Evolutionary conservation across 2,113 vertebrate species (phyloP).

Genomic region (Drymodes brunneopygia): DNA sequence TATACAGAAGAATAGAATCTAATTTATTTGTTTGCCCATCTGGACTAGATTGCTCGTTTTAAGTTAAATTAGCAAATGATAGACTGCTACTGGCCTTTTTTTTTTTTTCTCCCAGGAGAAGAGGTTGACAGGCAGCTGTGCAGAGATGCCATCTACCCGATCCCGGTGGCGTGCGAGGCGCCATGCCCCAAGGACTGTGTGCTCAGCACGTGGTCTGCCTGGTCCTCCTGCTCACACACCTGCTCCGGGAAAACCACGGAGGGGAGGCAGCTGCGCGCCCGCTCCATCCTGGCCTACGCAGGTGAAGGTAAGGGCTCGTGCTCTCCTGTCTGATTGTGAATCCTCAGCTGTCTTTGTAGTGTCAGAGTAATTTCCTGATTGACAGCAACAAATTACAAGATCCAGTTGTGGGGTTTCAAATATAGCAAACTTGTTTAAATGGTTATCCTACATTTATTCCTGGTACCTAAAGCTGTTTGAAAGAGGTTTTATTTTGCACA

Average conservation of each 20-base stretch:
- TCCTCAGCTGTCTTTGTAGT: background rate
- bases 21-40: conserved; percentile 58
- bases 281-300: conserved; percentile 90
- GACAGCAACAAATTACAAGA: background rate
- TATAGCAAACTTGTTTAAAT: background rate
- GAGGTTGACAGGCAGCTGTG: conserved; percentile 83
- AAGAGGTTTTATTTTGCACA: background rate
- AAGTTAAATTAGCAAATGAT: conserved; percentile 61
- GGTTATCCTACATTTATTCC: background rate
- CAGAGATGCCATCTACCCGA: conserved; percentile 78
- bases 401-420: accelerated
- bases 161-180: conserved; percentile 81
- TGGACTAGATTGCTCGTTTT: conserved; percentile 55
- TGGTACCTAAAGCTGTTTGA: background rate
- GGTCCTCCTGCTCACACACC: conserved; percentile 96
- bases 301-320: conserved; percentile 84
- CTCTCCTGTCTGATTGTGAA: background rate
- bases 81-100: conserved; percentile 47
- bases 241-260: conserved; percentile 96
- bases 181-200: conserved; percentile 93
- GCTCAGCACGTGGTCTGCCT: conserved; percentile 87
- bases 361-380: background rate
- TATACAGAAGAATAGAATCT: conserved; percentile 36
- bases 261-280: conserved; percentile 88
- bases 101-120: conserved; percentile 75